A percentile compares a stretch with the other conserved stretches of the same genome.
Evolutionary conservation across 2,113 vertebrate species (phyloP).

Genomic region (Anoplopoma fimbria): DNA sequence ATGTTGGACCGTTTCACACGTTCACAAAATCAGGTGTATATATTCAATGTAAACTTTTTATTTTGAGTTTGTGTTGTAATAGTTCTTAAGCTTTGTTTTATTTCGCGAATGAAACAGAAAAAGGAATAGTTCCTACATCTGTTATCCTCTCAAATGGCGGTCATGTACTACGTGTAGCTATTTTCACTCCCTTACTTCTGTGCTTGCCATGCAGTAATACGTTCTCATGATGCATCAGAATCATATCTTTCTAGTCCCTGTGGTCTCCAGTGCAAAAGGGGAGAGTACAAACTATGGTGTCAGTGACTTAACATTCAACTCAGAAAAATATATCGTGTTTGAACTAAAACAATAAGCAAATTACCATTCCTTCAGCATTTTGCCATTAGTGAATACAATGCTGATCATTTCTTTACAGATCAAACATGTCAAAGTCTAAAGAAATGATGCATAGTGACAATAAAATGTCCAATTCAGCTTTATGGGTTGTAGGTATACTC

Average conservation of each 20-base stretch:
- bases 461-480: too few relatives aligned
- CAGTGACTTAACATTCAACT: neutral
- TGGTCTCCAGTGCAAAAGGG: neutral
- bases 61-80: neutral
- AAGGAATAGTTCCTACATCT: constrained; percentile 1
- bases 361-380: neutral
- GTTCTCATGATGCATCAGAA: constrained; percentile 10
- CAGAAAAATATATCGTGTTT: neutral
- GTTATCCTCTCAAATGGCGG: constrained; percentile 2
- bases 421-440: neutral
- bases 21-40: neutral
- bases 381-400: neutral
- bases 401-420: neutral
- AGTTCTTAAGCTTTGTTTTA: neutral
- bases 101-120: constrained; percentile 6
- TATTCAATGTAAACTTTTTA: neutral
- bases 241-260: neutral
- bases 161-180: constrained; percentile 1
- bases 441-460: neutral
- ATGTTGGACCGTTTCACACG: neutral
- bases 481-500: neutral
- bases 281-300: neutral
- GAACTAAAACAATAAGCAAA: neutral
- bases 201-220: neutral
- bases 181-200: neutral